Evolutionary conservation across 2,888 invertebrate genomes (phyloP).

Genomic region (Conomelus anceps): DNA sequence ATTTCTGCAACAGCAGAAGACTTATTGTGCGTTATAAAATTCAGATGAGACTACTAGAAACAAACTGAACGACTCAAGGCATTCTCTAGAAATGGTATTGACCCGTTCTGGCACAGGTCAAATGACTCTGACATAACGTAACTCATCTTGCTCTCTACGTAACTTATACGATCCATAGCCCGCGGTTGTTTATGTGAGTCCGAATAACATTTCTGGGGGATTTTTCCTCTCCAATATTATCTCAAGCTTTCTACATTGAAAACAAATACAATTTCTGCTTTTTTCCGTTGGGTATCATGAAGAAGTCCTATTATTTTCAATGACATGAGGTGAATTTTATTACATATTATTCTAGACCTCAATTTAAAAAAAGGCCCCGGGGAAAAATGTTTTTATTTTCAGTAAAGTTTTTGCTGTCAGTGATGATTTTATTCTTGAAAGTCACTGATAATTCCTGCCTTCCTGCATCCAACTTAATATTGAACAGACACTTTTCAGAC

Average conservation of each 20-base stretch:
- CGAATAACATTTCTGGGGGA: not conserved
- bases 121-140: not conserved
- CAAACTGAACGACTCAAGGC: not conserved
- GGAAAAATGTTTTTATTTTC: not conserved
- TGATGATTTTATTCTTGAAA: too few species aligned
- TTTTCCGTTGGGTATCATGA: not conserved
- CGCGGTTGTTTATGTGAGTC: not conserved
- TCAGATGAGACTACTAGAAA: too few species aligned
- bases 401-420: too few species aligned
- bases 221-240: not conserved
- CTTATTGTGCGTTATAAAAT: too few species aligned
- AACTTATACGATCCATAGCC: not conserved
- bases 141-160: not conserved
- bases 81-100: not conserved
- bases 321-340: not conserved
- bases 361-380: not conserved
- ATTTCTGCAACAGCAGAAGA: too few species aligned
- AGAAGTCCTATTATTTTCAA: too few species aligned
- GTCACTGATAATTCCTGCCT: too few species aligned
- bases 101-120: not conserved
- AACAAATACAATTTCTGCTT: not conserved
- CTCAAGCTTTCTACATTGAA: not conserved
- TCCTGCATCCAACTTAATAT: too few species aligned
- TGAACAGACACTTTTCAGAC: too few species aligned
- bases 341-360: not conserved